A percentile compares a stretch with the other conserved stretches of the same genome.
Evolutionary conservation across 2,113 vertebrate genomes (phyloP).

Genomic region (Microtus richardsoni): DNA sequence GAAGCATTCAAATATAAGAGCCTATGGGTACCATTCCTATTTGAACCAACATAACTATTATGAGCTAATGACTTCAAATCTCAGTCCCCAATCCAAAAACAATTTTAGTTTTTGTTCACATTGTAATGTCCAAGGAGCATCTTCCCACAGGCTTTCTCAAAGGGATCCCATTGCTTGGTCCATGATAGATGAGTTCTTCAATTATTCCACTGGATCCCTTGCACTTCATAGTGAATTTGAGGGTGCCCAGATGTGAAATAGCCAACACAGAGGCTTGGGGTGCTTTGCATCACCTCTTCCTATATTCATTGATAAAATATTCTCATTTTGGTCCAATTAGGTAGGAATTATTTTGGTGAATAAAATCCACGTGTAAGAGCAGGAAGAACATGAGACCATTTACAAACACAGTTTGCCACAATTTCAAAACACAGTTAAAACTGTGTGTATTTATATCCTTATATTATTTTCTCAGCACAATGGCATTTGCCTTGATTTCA

Average conservation of each 20-base stretch:
- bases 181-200: background rate
- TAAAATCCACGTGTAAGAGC: background rate
- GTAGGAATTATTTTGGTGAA: background rate
- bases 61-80: background rate
- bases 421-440: background rate
- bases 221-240: background rate
- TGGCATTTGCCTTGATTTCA: background rate
- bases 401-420: background rate
- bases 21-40: background rate
- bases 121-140: background rate
- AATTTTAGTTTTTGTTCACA: background rate
- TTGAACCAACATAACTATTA: background rate
- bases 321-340: background rate
- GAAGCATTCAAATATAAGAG: background rate
- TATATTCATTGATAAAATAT: background rate
- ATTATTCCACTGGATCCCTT: background rate
- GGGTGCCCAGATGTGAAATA: background rate
- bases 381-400: background rate
- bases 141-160: background rate
- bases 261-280: background rate
- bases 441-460: background rate
- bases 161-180: background rate
- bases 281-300: background rate
- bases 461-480: background rate
- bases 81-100: background rate